Percentiles rank a stretch among this genome's conserved stretches.
These are phyloP conservation scores for Montipora capricornis DNA, from an alignment of 64 coral and sea anemone species.

Conservation along the genomic window DNA sequence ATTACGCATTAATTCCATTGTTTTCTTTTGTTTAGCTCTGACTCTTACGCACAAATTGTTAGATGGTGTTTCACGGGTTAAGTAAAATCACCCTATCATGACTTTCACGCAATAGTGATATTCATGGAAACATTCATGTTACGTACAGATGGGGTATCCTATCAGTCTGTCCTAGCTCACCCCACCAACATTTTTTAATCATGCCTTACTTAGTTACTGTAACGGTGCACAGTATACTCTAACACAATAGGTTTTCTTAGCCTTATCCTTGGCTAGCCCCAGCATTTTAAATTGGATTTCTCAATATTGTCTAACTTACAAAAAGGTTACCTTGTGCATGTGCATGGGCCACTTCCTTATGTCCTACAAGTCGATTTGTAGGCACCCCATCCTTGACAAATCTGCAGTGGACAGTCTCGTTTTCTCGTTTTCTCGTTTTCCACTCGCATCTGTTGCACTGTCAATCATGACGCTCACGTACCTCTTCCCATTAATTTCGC, in stretches of 20 bases:
- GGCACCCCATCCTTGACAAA: constrained; percentile 41
- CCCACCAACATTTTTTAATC: no score
- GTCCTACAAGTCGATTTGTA: constrained; percentile 38
- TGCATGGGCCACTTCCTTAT: constrained; percentile 34
- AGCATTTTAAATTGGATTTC: constrained; percentile 8
- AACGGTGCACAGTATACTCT: no score
- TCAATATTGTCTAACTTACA: constrained; percentile 11
- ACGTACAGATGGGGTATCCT: no score
- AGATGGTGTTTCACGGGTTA: no score
- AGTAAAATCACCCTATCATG: neutral
- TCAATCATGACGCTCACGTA: constrained; percentile 51
- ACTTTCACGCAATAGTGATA: neutral
- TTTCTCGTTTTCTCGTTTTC: no score
- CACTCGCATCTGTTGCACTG: constrained; percentile 18
- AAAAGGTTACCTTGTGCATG: neutral
- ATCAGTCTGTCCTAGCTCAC: no score
- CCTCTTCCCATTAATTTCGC: neutral
- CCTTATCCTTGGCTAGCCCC: neutral
- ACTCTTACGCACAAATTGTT: no score
- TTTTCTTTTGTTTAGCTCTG: no score
- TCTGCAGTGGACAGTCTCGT: constrained; percentile 54
- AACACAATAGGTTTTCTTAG: neutral
- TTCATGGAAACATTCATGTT: no score
- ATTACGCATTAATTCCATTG: no score
- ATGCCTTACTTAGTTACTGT: no score